Evolutionary conservation across 1,140 invertebrate species (phyloP).

Genomic region (Drosophila kanapiae): DNA sequence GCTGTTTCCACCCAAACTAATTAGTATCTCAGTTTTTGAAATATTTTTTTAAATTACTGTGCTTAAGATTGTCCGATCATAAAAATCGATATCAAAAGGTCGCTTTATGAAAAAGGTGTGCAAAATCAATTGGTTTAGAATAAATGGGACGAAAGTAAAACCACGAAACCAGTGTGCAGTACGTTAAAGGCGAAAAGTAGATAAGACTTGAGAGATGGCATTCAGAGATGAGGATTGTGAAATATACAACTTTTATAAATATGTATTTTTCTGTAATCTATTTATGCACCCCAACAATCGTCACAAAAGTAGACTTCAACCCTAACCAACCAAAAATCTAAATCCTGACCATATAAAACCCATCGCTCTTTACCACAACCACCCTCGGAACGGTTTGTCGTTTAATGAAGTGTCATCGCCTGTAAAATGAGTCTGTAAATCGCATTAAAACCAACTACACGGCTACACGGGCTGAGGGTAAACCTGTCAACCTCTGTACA

Average conservation of each 20-base stretch:
- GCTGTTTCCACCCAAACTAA: no score
- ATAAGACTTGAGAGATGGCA: constrained; percentile 46
- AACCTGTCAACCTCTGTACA: constrained; percentile 65
- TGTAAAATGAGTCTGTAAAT: constrained; percentile 84
- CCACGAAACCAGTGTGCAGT: constrained; percentile 8
- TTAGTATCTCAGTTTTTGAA: no score
- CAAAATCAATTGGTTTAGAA: no score
- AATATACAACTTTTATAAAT: constrained; percentile 72
- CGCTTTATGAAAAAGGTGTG: no score
- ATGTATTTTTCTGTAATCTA: constrained; percentile 72
- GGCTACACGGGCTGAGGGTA: constrained; percentile 72
- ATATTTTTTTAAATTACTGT: no score
- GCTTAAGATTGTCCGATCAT: no score
- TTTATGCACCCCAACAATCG: constrained; percentile 75
- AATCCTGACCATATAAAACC: constrained; percentile 15
- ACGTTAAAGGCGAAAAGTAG: constrained; percentile 49
- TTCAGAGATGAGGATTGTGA: constrained; percentile 53
- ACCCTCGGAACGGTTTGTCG: constrained; percentile 62
- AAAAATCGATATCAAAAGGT: no score
- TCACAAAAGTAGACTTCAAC: constrained; percentile 24
- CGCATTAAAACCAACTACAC: constrained; percentile 79
- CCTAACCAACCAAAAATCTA: constrained; percentile 12
- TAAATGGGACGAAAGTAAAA: no score
- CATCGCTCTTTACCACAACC: constrained; percentile 45
- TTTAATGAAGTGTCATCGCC: constrained; percentile 84